These are phyloP conservation scores for Charina bottae DNA, from an alignment of 2,113 vertebrate genomes.

Conservation along the genomic window DNA sequence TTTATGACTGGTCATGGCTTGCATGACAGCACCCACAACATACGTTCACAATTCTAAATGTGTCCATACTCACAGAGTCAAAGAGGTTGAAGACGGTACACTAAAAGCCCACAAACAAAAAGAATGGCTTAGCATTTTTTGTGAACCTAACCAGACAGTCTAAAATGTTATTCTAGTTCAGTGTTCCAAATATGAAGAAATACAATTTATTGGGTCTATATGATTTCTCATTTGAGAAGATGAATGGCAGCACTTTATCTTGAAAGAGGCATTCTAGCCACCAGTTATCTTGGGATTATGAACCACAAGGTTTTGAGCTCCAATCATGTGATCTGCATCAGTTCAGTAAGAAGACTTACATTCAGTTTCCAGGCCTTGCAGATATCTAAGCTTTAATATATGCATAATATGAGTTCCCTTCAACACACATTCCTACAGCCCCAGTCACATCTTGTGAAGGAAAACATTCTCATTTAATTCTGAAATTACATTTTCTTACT, in stretches of 20 bases:
- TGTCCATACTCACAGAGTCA: background rate
- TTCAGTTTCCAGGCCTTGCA: background rate
- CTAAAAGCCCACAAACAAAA: background rate
- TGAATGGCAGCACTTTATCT: background rate
- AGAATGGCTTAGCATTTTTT: background rate
- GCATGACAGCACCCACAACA: background rate
- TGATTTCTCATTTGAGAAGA: background rate
- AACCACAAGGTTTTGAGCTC: background rate
- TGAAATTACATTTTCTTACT: background rate
- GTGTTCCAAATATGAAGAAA: background rate
- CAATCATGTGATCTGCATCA: background rate
- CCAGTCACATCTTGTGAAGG: background rate
- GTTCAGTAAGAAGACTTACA: background rate
- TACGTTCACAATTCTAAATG: background rate
- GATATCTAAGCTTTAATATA: background rate
- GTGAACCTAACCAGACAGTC: background rate
- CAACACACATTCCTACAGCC: background rate
- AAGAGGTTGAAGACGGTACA: background rate
- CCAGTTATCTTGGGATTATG: background rate
- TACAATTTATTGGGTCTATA: background rate
- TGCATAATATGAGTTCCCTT: background rate
- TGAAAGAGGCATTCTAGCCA: background rate
- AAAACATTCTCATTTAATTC: constrained; percentile 4
- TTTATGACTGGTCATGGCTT: background rate
- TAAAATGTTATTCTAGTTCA: background rate